phyloP scores from a whole-genome alignment of 1,140 invertebrate species.

The Drosophila burlai region DNA sequence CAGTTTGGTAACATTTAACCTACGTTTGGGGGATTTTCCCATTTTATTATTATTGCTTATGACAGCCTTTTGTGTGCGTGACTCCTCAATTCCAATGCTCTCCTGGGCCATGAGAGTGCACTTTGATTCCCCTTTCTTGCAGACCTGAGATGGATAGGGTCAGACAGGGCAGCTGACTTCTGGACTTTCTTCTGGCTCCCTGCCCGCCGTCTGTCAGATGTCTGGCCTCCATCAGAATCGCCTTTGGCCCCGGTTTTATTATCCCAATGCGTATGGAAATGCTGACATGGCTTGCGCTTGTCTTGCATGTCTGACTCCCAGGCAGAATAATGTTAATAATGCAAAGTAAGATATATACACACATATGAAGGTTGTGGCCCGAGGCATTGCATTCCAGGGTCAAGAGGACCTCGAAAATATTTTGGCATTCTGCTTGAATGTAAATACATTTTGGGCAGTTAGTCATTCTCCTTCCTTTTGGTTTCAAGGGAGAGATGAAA shows the following conservation, averaged over 20 bases:
- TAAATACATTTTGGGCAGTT: conserved; percentile 38
- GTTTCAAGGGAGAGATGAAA: conserved; percentile 13
- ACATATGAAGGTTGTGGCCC: conserved; percentile 23
- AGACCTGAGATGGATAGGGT: conserved; percentile 18
- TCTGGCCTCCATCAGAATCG: conserved; percentile 37
- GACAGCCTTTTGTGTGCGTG: conserved; percentile 1
- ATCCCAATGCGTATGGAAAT: conserved; percentile 45
- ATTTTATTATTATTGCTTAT: conserved; percentile 6
- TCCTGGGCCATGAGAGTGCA: conserved; percentile 39
- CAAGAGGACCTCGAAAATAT: conserved; percentile 27
- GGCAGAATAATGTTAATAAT: conserved; percentile 44
- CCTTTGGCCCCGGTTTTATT: conserved; percentile 33
- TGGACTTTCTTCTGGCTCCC: conserved; percentile 12
- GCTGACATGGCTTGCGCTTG: conserved; percentile 28
- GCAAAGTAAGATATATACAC: conserved; percentile 37
- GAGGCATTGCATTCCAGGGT: conserved; percentile 31
- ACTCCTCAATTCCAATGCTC: conserved; percentile 1
- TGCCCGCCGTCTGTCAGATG: conserved; percentile 24
- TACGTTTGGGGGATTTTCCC: neutral
- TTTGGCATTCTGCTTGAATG: conserved; percentile 22
- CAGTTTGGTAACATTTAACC: neutral
- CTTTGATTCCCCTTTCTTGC: conserved; percentile 29
- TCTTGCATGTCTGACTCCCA: conserved; percentile 29
- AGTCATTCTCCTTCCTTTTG: neutral
- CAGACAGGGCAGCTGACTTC: conserved; percentile 29